Percentiles rank a stretch among this genome's conserved stretches.
These are phyloP conservation scores for Mythimna vitellina DNA, from an alignment of 2,888 invertebrate genomes.

Conservation along the genomic window DNA sequence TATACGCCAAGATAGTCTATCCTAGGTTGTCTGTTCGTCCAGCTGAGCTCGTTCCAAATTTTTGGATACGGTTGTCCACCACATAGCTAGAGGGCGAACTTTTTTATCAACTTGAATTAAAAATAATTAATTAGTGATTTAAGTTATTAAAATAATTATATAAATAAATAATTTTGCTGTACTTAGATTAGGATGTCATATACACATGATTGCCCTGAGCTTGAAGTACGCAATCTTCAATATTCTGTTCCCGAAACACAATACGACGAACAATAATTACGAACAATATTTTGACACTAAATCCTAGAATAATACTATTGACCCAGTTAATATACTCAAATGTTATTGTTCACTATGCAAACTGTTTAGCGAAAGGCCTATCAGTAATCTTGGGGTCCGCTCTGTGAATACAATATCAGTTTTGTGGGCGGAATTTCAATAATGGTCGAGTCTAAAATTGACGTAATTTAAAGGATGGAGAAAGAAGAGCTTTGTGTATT, in stretches of 20 bases:
- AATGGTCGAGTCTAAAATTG: conserved; percentile 37
- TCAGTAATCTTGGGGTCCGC: conserved; percentile 61
- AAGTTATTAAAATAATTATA: no score
- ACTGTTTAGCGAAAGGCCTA: conserved; percentile 53
- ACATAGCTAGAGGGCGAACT: no score
- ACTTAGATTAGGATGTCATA: no score
- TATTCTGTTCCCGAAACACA: background rate
- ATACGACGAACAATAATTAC: background rate
- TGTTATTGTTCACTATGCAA: conserved; percentile 60
- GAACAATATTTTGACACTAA: conserved; percentile 1
- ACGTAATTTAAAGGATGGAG: conserved; percentile 28
- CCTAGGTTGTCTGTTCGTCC: no score
- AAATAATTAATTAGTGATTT: no score
- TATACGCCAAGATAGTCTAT: no score
- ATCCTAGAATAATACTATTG: conserved; percentile 24
- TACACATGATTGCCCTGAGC: no score
- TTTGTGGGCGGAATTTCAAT: conserved; percentile 56
- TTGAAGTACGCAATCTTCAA: background rate
- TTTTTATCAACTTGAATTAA: no score
- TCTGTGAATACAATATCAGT: conserved; percentile 58
- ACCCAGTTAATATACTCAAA: conserved; percentile 39
- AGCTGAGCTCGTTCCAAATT: no score
- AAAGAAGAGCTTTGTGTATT: conserved; percentile 8
- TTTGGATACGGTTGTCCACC: no score
- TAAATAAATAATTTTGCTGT: no score